Base-by-base conservation (phyloP, 2,797 vertebrate species). In the Cyclura pinguis region DNA sequence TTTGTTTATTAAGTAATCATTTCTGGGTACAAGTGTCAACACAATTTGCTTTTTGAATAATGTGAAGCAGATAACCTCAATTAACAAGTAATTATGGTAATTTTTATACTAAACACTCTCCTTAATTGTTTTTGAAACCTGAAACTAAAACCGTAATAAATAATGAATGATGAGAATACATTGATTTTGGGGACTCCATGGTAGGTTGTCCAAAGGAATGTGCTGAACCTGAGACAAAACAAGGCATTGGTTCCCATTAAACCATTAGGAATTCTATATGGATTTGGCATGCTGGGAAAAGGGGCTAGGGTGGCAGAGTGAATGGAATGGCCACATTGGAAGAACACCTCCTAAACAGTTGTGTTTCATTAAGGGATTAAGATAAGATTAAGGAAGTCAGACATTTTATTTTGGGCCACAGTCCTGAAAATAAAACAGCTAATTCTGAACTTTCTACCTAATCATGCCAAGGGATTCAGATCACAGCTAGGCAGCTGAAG, bases 51-150 rank as follows among this genome's bases (percentile, higher is more conserved):
- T 96, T 96, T 95, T 96, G 90, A 97, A 96, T 97, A 95, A 95
- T 95, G 81, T 91, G 90, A 95, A 95, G 91, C 87, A 94, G 94
- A 96, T 95, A 96, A 96, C 90, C 89, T 95, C 96, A 96, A 96
- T 96, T 97, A 96, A 94, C 89, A 93, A 96, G 85, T 95, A 95
- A 96, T 96, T 97, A 94, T 90, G 91, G 95, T 95, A 92, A 95
- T 96, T 96, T 96, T 95, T 93, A 94, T 94, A 95, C 89, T 94
- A 93, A 96, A 91, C 91, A 95, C 94, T 95, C 96, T 95, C 78
- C 91, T 93, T 96, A 95, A 95, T 96, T 97, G 95, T 96, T 96
- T 97, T 95, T 95, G 90, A 96, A 97, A 96, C 94, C 93, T 96
- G 91, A 88, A 96, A 95, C 92, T 96, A 89, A 96, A 96, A 96